Evolutionary conservation across 1,140 invertebrate genomes (phyloP).

Genomic region (Apis cerana): DNA sequence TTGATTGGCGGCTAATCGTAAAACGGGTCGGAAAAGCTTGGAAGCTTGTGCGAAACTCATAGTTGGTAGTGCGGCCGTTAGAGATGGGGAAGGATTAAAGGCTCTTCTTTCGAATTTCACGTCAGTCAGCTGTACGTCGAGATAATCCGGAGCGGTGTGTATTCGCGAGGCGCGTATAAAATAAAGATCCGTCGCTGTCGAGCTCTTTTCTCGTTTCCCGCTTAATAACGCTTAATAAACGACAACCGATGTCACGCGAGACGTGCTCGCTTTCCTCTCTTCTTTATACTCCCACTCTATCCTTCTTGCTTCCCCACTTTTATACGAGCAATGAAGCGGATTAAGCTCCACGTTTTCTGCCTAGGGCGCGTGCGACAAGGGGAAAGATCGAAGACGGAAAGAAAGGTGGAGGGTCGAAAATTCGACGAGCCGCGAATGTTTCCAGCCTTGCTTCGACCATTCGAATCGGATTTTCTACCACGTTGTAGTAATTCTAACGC

Average conservation of each 20-base stretch:
- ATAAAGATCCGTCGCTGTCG: slow-evolving; percentile 72
- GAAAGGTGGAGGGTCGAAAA: slow-evolving; percentile 22
- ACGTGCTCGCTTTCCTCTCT: slow-evolving; percentile 6
- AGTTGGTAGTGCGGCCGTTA: slow-evolving; percentile 43
- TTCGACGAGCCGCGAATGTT: slow-evolving; percentile 1
- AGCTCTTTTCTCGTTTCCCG: slow-evolving; percentile 60
- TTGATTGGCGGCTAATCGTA: slow-evolving; percentile 61
- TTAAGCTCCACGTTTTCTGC: slow-evolving; percentile 61
- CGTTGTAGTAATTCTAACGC: not conserved
- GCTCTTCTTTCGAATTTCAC: slow-evolving; percentile 78
- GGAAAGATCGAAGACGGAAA: not conserved
- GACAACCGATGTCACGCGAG: slow-evolving; percentile 61
- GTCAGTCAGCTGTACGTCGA: slow-evolving; percentile 72
- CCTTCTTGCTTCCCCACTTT: slow-evolving; percentile 41
- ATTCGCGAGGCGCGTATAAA: slow-evolving; percentile 75
- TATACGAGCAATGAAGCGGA: slow-evolving; percentile 63
- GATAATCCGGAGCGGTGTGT: slow-evolving; percentile 72
- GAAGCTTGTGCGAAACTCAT: slow-evolving; percentile 39
- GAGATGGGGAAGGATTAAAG: slow-evolving; percentile 73
- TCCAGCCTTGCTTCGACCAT: not conserved
- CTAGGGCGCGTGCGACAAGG: slow-evolving; percentile 28
- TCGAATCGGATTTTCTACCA: not conserved
- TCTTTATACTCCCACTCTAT: not conserved
- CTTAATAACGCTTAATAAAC: slow-evolving; percentile 76
- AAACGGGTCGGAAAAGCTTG: slow-evolving; percentile 51